phyloP scores from a whole-genome alignment of 2,797 vertebrate species.

The Nannoperca obscura region DNA sequence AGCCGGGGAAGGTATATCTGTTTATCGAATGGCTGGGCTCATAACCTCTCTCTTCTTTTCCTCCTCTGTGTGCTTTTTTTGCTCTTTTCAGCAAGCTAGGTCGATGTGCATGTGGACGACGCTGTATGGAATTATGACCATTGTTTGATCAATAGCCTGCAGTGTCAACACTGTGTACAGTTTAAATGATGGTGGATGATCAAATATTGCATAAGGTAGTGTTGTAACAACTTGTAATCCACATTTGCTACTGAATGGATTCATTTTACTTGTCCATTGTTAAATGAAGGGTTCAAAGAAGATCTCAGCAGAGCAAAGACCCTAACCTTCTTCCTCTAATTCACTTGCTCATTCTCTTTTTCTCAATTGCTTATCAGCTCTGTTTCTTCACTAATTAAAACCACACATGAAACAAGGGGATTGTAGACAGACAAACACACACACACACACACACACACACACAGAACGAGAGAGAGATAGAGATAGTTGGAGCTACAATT shows the following conservation, averaged over 20 bases:
- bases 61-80: constrained; percentile 17
- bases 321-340: constrained; percentile 60
- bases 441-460: constrained; percentile 20
- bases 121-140: background rate
- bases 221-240: constrained; percentile 30
- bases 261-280: constrained; percentile 49
- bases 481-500: constrained; percentile 90
- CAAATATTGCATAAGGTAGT: constrained; percentile 11
- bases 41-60: constrained; percentile 41
- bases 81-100: background rate
- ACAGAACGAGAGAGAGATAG: constrained; percentile 49
- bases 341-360: constrained; percentile 56
- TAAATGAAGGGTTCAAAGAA: constrained; percentile 56
- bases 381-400: constrained; percentile 95
- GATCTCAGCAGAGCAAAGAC: constrained; percentile 50
- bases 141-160: background rate
- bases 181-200: background rate
- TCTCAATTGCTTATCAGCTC: constrained; percentile 76
- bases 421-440: constrained; percentile 58
- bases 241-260: constrained; percentile 41
- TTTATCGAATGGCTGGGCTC: constrained; percentile 66
- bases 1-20: constrained; percentile 66
- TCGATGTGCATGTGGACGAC: constrained; percentile 2
- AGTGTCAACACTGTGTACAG: background rate
- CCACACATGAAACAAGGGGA: constrained; percentile 86